These are phyloP conservation scores for Festucalex cinctus DNA, from an alignment of 2,113 vertebrate genomes.

Conservation along the genomic window DNA sequence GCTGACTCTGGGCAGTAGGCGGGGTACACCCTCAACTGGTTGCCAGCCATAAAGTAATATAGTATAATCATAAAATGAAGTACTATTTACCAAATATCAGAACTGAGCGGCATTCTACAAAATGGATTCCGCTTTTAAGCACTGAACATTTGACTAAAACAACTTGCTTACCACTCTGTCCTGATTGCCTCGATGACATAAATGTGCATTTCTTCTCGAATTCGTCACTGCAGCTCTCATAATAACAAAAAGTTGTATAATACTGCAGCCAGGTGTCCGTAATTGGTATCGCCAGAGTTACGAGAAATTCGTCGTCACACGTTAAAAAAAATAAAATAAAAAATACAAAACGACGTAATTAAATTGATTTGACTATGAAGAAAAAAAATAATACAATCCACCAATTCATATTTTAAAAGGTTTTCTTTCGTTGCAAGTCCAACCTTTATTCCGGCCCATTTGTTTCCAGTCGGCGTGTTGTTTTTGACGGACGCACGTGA, in stretches of 20 bases:
- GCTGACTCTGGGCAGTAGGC: too few species aligned
- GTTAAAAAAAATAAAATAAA: too few species aligned
- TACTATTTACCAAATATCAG: too few species aligned
- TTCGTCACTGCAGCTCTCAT: neutral
- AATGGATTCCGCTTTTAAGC: neutral
- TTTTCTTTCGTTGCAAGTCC: neutral
- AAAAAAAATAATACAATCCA: neutral
- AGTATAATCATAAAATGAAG: too few species aligned
- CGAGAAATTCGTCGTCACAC: neutral
- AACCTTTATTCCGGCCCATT: neutral
- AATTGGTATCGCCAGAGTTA: neutral
- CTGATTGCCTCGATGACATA: neutral
- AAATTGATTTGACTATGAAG: too few species aligned
- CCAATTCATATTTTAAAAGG: too few species aligned
- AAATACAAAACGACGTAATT: neutral
- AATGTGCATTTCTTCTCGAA: neutral
- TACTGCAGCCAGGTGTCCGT: conserved; percentile 48
- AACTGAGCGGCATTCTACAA: neutral
- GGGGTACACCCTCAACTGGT: too few species aligned
- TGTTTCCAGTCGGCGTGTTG: conserved; percentile 56
- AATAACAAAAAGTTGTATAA: neutral
- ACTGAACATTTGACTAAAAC: neutral
- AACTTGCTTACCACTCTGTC: neutral
- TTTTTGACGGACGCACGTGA: conserved; percentile 35
- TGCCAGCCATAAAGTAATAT: too few species aligned